A percentile compares a stretch with the other conserved stretches of the same genome.
These are phyloP conservation scores for Elgaria multicarinata DNA, from an alignment of 2,113 vertebrate genomes.

Conservation along the genomic window DNA sequence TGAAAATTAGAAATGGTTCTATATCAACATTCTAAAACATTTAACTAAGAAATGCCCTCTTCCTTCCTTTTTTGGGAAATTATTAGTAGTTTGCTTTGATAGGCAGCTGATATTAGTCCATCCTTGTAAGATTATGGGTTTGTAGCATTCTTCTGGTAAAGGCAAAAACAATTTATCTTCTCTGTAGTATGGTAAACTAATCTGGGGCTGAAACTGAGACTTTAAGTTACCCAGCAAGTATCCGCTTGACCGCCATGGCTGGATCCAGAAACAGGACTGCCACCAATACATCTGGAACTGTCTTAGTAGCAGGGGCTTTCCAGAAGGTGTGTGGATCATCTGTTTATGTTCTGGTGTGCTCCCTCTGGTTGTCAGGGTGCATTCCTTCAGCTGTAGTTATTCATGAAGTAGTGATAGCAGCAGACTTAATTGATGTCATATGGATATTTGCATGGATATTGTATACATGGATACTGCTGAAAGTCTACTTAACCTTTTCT, in stretches of 20 bases:
- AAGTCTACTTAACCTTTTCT: too few species aligned
- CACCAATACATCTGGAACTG: not conserved
- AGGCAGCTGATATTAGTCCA: not conserved
- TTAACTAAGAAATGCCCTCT: not conserved
- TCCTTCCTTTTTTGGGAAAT: not conserved
- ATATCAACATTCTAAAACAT: not conserved
- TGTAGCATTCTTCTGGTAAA: not conserved
- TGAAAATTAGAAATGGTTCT: not conserved
- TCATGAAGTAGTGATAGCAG: not conserved
- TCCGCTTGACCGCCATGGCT: not conserved
- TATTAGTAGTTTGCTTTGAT: not conserved
- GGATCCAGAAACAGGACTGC: not conserved
- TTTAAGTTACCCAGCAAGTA: not conserved
- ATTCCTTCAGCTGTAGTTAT: not conserved
- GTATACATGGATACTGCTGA: too few species aligned
- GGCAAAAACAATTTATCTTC: not conserved
- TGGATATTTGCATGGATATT: not conserved
- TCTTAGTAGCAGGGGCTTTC: not conserved
- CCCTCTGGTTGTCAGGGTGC: not conserved
- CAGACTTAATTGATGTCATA: not conserved
- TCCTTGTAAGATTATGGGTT: not conserved
- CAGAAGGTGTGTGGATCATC: not conserved
- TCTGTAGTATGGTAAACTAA: not conserved
- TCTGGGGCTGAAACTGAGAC: not conserved
- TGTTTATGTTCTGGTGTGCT: not conserved